Evolutionary conservation across 2,797 vertebrate species (phyloP), one percentile per base, ranked within the genome.

Genomic region (Ibycter americanus): DNA sequence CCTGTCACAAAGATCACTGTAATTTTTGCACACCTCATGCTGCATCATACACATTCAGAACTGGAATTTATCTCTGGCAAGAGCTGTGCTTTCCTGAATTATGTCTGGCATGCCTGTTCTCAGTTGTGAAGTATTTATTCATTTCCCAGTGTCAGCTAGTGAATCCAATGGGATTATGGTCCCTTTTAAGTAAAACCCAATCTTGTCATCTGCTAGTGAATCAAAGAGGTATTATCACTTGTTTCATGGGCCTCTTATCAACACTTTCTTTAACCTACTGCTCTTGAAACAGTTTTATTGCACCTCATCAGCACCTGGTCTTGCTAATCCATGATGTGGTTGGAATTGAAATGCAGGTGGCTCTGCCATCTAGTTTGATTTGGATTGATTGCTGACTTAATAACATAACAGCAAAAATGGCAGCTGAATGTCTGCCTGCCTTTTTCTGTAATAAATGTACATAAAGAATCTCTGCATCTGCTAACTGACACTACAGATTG

Each of bases 131-230:
- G 47, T 78, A 82, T 94, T 93, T 94, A 87, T 89, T 66, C 25
- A 22, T 90, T 94, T 93, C 71, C 92, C 83, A n/a, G 56, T 92
- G 79, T 94, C 81, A 96, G n/a, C n/a, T 94, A 82, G 55, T 68
- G 52, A 89, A 92, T 93, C 70, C 67, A 44, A 23, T 52, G n/a
- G 73, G 83, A 92, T 92, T 94, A 83, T 52, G 20, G 51, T 61
- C 52, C 66, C 25, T 85, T 91, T 84, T 52, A 85, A 89, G 89
- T 81, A 85, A 95, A 93, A 95, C 87, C 40, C 59, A 49, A 7
- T 55, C 38, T 85, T 92, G 67, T 77, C n/a, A 63, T 79, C 59
- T 4, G 9, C 71, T 89, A 38, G 44, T 63, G 79, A 80, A 74
- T 96, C 67, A 44, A 91, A 77, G 55, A 63, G 22, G 34, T 89